phyloP scores from a whole-genome alignment of 2,797 vertebrate species.

The Sternotherus odoratus region DNA sequence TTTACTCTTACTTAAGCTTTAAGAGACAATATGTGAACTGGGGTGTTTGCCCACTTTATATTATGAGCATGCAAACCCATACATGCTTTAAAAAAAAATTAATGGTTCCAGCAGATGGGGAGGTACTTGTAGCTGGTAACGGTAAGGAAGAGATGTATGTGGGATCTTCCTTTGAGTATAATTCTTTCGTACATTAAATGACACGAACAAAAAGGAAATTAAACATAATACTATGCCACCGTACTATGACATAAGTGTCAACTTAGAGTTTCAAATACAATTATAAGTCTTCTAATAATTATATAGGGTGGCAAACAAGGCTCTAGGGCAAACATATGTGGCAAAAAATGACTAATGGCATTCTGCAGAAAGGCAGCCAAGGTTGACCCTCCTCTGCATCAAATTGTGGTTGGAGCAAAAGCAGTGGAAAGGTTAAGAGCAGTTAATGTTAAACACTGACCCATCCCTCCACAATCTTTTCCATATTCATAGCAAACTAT shows the following conservation, averaged over 20 bases:
- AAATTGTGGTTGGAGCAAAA: conserved; percentile 52
- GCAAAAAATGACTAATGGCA: conserved; percentile 79
- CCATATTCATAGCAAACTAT: conserved; percentile 76
- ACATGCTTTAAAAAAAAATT: conserved; percentile 15
- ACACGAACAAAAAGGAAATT: conserved; percentile 80
- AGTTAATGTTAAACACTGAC: conserved; percentile 78
- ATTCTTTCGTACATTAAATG: conserved; percentile 70
- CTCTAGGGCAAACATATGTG: conserved; percentile 71
- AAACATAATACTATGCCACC: conserved; percentile 69
- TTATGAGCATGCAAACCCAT: conserved; percentile 1
- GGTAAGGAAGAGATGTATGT: conserved; percentile 30
- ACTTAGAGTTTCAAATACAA: conserved; percentile 83
- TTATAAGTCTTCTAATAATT: conserved; percentile 83
- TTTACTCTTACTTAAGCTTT: conserved; percentile 19
- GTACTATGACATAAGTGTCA: conserved; percentile 75
- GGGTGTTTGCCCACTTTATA: conserved; percentile 28
- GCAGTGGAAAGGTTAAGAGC: conserved; percentile 73
- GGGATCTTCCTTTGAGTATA: conserved; percentile 53
- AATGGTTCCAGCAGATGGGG: not conserved
- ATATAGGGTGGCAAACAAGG: conserved; percentile 80
- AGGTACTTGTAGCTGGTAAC: not conserved
- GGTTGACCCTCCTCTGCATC: conserved; percentile 67
- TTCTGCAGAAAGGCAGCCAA: conserved; percentile 73
- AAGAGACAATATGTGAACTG: conserved; percentile 23
- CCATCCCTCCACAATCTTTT: conserved; percentile 68